phyloP scores from a whole-genome alignment of 2,888 invertebrate genomes.

The Criorhina ranunculi region DNA sequence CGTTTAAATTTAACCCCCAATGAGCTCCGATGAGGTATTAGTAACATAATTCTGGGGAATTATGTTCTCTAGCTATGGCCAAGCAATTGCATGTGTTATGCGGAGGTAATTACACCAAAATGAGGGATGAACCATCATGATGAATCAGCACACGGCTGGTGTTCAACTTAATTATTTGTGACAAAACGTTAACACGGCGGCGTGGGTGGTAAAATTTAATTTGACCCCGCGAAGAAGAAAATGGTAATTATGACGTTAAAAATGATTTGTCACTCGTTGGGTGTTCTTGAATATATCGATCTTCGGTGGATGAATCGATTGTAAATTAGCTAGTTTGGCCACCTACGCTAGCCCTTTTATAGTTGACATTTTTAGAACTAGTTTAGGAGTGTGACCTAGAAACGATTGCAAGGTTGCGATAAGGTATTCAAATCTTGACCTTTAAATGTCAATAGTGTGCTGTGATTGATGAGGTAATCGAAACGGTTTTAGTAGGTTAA shows the following conservation, averaged over 20 bases:
- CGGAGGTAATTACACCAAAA: constrained; percentile 63
- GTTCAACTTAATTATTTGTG: constrained; percentile 33
- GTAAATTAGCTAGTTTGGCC: neutral
- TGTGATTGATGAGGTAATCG: too few relatives aligned
- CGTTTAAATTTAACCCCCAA: constrained; percentile 8
- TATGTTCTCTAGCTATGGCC: constrained; percentile 37
- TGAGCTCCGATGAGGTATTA: constrained; percentile 52
- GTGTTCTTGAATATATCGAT: neutral
- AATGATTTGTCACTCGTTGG: neutral
- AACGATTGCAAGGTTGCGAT: too few relatives aligned
- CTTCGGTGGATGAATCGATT: neutral
- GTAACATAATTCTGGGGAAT: constrained; percentile 65
- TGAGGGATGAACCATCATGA: constrained; percentile 35
- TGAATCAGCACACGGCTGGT: constrained; percentile 42
- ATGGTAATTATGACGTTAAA: neutral
- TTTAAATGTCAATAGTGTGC: too few relatives aligned
- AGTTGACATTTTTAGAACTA: too few relatives aligned
- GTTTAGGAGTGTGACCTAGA: too few relatives aligned
- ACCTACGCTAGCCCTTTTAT: neutral
- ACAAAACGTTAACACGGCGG: constrained; percentile 15
- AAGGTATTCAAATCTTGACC: too few relatives aligned
- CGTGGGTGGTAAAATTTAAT: constrained; percentile 35
- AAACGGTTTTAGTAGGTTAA: too few relatives aligned
- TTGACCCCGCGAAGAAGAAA: neutral
- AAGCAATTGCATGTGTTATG: constrained; percentile 25